Evolutionary conservation across 2,797 vertebrate genomes (phyloP).

Genomic region (Mormyrops attenuatus): DNA sequence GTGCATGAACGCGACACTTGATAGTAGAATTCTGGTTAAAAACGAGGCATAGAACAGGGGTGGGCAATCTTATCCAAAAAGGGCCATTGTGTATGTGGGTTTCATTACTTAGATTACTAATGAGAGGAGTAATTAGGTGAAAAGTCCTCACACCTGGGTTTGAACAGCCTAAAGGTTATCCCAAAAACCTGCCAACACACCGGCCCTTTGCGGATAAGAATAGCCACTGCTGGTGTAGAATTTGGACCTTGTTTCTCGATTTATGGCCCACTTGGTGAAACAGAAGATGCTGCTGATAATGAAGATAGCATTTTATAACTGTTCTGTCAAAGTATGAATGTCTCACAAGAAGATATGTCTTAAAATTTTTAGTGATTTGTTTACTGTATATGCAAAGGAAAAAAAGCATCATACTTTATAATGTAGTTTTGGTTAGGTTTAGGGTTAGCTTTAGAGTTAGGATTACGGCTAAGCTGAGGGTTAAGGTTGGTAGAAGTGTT

Average conservation of each 20-base stretch:
- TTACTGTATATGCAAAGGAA: neutral
- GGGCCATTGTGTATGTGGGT: no score
- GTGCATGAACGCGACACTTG: neutral
- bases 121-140: neutral
- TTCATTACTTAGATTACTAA: neutral
- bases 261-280: neutral
- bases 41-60: neutral
- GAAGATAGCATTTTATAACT: neutral
- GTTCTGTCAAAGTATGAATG: neutral
- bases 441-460: neutral
- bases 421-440: neutral
- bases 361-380: neutral
- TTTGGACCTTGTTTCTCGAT: neutral
- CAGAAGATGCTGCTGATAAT: neutral
- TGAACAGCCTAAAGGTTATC: no score
- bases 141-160: neutral
- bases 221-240: neutral
- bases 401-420: neutral
- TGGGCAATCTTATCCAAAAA: neutral
- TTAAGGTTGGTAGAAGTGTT: neutral
- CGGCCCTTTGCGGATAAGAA: neutral
- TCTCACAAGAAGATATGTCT: neutral
- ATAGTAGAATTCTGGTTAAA: neutral
- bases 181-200: no score
- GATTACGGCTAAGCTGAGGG: neutral